Base-by-base conservation (phyloP, 2,113 vertebrate genomes). In the Bostrychus sinensis region DNA sequence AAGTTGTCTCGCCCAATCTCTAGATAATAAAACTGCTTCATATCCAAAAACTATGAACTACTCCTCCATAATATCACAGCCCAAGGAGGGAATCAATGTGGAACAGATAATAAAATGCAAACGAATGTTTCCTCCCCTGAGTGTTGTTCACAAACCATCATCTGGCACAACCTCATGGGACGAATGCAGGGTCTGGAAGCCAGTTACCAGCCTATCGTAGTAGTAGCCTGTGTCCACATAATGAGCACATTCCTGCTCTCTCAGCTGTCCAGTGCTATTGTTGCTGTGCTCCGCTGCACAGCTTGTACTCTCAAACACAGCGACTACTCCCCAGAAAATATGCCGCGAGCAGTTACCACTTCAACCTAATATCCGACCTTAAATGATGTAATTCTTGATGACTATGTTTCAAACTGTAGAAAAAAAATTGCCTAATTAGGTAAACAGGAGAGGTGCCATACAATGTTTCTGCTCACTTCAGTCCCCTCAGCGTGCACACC, bases 161-260 rank as follows among this genome's bases (percentile, higher is more conserved):
- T 59, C 42, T 20, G 37, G 67, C 66, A 79, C 62, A 23, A 30
- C 10, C 20, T 19, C 16, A 41, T 55, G 75, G 82, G 84, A 79
- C 56, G 62, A 70, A 86, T 36, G 76, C 62, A 26, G 62, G 72
- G 61, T 41, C 67, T 66, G 65, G 19, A 60, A 85, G 78, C 81
- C 84, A 85, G 88, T 88, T 89, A 86, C 60, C 14, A 62, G 56
- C 66, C 79, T 72, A 69, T 72, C 63, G 66, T 77, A 63, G 77
- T 70, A 75, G 75, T 69, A 23, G 43, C 43, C 43, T 46, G 75
- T 25, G 66, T 77, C 67, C 75, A 67, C 62, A 61, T 83, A 87
- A 87, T 70, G 82, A 89, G 48, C 72, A 70, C 80, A 85, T 88
- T 88, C 80, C 71, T 80, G 84, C 82, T 78, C 84, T 69, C 81